Evolutionary conservation across 2,888 invertebrate genomes (phyloP), one percentile per base, ranked within the genome.

Genomic region (Poecilus cupreus): DNA sequence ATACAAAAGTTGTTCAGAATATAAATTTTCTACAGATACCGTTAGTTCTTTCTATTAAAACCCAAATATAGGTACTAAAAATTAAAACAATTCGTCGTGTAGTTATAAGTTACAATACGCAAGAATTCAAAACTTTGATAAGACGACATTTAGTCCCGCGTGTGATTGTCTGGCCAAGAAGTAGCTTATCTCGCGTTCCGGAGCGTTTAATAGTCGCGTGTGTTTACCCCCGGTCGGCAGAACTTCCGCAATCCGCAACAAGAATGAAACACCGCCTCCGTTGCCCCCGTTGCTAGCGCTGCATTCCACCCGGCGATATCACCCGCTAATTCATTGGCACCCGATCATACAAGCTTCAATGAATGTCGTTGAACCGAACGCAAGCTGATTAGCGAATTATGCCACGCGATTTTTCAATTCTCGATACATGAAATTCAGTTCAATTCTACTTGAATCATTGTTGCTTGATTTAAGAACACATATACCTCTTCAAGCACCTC

Each of bases 91-190:
- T 32, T 8, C 32, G 32, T 32, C 32, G 32, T 32, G 8, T 32
- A 6, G 16, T 49, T 49, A 49, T 18, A 18, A 16, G 49, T 49
- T 49, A 49, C 18, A 49, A 49, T 49, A 8, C 3, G 13, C 18
- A 49, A 22, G 54, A 54, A 54, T 54, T 54, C 54, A 54, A 22
- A 54, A 54, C 54, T 18, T 54, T 22, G 54, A 54, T 54, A 54
- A 54, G n/a, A 11, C 54, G 22, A 18, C 11, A 43, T 43, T 43
- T 43, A 18, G 5, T 18, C 18, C 18, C 4, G 51, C 18, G 51
- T 43, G 24, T n/a, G 26, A 22, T 22, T 60, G 24, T 24, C 60
- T 26, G 26, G 24, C 10, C 24, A 10, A 4, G 13, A 24, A n/a
- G 24, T 13, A 13, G 60, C 60, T 60, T 60, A 60, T 60, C 60